A percentile compares a stretch with the other conserved stretches of the same genome.
phyloP scores from a whole-genome alignment of 2,888 invertebrate genomes.

The Hedya salicella region DNA sequence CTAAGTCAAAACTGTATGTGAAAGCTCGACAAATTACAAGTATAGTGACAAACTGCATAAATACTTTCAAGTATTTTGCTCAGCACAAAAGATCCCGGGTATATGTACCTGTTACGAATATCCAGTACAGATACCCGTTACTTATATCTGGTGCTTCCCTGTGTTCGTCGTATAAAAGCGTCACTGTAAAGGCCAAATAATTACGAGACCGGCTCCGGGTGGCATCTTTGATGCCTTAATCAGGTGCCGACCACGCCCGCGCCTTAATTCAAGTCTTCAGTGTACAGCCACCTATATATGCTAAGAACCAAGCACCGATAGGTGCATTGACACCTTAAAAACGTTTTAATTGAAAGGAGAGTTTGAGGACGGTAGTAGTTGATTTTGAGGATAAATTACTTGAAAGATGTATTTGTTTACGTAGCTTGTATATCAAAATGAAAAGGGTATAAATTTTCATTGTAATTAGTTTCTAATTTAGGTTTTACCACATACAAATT shows the following conservation, averaged over 20 bases:
- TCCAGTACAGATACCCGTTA: not conserved
- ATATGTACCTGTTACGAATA: not conserved
- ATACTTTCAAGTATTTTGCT: too few relatives aligned
- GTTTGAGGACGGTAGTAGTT: not conserved
- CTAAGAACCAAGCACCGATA: conserved; percentile 9
- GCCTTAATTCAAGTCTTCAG: conserved; percentile 61
- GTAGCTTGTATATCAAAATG: too few relatives aligned
- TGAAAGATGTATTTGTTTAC: too few relatives aligned
- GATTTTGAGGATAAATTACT: too few relatives aligned
- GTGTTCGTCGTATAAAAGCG: conserved; percentile 51
- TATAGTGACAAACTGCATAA: too few relatives aligned
- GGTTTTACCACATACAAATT: too few relatives aligned
- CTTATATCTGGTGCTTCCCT: conserved; percentile 1
- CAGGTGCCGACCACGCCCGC: conserved; percentile 72
- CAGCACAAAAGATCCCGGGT: not conserved
- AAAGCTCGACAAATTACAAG: too few relatives aligned
- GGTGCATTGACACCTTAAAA: conserved; percentile 11
- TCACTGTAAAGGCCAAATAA: conserved; percentile 63
- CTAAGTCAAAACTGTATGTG: too few relatives aligned
- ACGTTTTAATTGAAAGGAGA: conserved; percentile 9
- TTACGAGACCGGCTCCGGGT: conserved; percentile 62
- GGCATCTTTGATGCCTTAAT: conserved; percentile 76
- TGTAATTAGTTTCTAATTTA: too few relatives aligned
- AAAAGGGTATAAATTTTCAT: not conserved
- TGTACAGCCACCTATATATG: conserved; percentile 19